These are phyloP conservation scores for Zalophus californianus DNA, from an alignment of 2,797 vertebrate species.

Conservation along the genomic window DNA sequence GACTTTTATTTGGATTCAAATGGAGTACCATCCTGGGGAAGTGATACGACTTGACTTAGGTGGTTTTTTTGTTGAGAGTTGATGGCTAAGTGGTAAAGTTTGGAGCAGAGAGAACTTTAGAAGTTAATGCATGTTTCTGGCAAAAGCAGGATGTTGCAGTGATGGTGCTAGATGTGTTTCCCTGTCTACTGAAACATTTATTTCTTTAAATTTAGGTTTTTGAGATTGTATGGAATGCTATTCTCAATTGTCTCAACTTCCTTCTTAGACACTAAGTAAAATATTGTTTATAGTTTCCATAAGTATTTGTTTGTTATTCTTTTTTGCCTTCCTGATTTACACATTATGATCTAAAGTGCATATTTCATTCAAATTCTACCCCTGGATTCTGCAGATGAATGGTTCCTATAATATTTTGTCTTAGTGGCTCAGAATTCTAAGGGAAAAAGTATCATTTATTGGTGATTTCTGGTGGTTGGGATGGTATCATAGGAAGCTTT, in stretches of 20 bases:
- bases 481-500: background rate
- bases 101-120: background rate
- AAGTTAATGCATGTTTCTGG: background rate
- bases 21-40: background rate
- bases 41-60: background rate
- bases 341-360: background rate
- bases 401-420: background rate
- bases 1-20: background rate
- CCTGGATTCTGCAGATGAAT: background rate
- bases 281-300: background rate
- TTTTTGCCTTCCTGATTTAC: background rate
- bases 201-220: background rate
- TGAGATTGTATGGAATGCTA: background rate
- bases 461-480: background rate
- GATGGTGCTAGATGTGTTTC: background rate
- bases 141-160: background rate
- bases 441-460: background rate
- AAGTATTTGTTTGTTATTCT: background rate
- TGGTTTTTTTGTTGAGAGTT: background rate
- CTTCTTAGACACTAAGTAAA: background rate
- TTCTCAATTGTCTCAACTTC: background rate
- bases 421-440: background rate
- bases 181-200: background rate
- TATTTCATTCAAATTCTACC: constrained; percentile 11
- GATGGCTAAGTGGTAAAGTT: background rate